Base-by-base conservation (phyloP, 2,797 vertebrate species). In the Enteromius viviparus region DNA sequence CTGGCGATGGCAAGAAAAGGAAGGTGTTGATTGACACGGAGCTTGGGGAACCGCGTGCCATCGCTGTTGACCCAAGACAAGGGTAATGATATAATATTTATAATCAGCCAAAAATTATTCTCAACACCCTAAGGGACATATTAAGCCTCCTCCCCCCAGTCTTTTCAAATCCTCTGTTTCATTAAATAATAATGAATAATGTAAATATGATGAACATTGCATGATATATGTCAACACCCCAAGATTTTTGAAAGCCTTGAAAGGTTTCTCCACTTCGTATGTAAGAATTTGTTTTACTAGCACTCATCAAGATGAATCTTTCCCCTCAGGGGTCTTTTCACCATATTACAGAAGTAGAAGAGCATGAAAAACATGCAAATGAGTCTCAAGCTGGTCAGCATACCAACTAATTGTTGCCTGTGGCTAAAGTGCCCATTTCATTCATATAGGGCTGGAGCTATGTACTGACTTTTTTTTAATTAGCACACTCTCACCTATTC, bases 11-110 rank as follows among this genome's bases (percentile, higher is more conserved):
- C 34, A 91, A 91, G 89, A 97, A 95, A 91, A 95, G 96, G 17
- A 96, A 94, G 85, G 96, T 98, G 9, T 95, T 99, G 85, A 96
- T 99, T 89, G 94, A 92, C 90, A 95, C 90, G 0, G 95, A 96
- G 87, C 94, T 99, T 86, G 96, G 95, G 0, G 98, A 99, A 88
- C 98, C 98, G 1, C 94, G 98, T 87, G 97, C 97, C 87, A 98
- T 99, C 1, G 96, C 96, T 0, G 96, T 99, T 17, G 98, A 99
- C 90, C 98, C 98, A 10, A 95, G 95, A 65, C 95, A 93, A 88
- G 97, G 97, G 98, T 99, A 89, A 94, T 96, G 32, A 40, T 26
- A 10, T 2, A n/a, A 40, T 19, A 40, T 51, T 29, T 64, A 14
- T 78, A 3, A 37, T 64, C 26, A 29, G 26, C 26, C 23, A 15